Evolutionary conservation across 2,113 vertebrate genomes (phyloP).

Genomic region (Ailuropoda melanoleuca): DNA sequence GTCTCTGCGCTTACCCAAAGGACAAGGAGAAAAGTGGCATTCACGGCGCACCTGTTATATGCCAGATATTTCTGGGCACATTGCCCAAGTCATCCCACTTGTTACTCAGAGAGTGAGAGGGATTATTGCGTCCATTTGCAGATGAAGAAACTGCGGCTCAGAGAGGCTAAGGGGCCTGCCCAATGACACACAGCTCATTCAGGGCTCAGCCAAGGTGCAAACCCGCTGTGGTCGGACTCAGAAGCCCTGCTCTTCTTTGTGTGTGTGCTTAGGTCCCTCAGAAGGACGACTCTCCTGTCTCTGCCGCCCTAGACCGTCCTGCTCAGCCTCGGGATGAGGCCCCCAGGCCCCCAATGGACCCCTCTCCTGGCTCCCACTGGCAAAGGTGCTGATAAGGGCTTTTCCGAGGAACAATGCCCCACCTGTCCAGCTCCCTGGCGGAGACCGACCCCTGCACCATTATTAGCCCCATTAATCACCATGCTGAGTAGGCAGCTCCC

Average conservation of each 20-base stretch:
- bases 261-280: rapidly evolving
- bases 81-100: background rate
- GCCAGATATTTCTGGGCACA: background rate
- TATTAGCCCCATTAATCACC: background rate
- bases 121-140: background rate
- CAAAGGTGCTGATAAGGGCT: background rate
- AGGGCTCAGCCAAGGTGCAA: background rate
- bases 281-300: background rate
- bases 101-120: no score
- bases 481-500: background rate
- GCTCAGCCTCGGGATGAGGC: background rate
- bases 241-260: background rate
- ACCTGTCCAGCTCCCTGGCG: background rate
- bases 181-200: background rate
- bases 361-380: background rate
- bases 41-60: rapidly evolving
- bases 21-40: background rate
- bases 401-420: background rate
- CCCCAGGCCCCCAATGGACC: rapidly evolving
- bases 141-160: background rate
- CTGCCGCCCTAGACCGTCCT: background rate
- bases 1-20: background rate
- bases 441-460: background rate
- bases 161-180: background rate
- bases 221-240: rapidly evolving